A percentile compares a stretch with the other conserved stretches of the same genome.
Conservation (phyloP, 1,140 invertebrate genomes). For the Brachionus rubens region DNA sequence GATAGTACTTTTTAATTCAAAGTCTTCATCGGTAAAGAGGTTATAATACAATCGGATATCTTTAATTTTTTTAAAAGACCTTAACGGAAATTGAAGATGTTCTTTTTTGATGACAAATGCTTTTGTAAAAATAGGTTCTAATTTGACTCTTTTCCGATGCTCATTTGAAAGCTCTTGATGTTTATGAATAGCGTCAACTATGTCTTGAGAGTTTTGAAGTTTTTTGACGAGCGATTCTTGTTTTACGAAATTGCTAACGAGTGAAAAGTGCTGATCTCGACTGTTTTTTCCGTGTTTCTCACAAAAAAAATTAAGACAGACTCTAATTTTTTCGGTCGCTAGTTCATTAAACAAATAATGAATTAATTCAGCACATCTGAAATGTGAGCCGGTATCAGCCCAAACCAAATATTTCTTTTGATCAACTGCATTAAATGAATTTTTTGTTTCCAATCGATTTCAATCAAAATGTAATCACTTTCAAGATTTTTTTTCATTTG, state of each 20-base stretch:
- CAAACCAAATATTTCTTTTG: no score
- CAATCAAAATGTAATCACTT: background rate
- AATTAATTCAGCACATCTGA: no score
- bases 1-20: no score
- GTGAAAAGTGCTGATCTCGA: no score
- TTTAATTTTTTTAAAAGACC: background rate
- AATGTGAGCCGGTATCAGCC: no score
- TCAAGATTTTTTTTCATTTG: no score
- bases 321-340: no score
- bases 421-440: background rate
- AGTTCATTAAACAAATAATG: no score
- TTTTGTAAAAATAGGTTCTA: background rate
- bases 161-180: background rate
- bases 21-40: background rate
- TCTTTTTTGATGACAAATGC: background rate
- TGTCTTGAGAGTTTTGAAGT: background rate
- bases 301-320: no score
- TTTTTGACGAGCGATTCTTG: background rate
- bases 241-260: no score
- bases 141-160: background rate
- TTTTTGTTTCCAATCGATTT: conserved; percentile 11
- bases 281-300: no score
- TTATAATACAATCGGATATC: background rate
- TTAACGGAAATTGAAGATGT: background rate
- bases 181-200: background rate